A percentile compares a stretch with the other conserved stretches of the same genome.
Evolutionary conservation across 2,888 invertebrate genomes (phyloP).

Genomic region (Invenusta paracnida): DNA sequence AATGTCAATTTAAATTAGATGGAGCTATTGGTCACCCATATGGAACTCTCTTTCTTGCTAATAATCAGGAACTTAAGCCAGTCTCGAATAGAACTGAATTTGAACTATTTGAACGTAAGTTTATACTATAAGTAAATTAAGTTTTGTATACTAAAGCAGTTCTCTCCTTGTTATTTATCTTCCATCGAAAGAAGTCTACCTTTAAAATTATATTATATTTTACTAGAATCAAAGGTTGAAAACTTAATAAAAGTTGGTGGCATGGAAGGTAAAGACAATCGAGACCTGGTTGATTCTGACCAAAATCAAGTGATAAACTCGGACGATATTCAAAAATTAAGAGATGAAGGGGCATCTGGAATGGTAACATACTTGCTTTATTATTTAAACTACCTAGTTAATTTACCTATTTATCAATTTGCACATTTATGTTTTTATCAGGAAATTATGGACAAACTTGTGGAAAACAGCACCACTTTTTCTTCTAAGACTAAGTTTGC

Average conservation of each 20-base stretch:
- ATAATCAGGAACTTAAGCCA: constrained; percentile 51
- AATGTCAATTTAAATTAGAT: constrained; percentile 52
- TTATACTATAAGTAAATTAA: no score
- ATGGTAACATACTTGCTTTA: constrained; percentile 50
- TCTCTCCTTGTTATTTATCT: background rate
- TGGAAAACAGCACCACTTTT: constrained; percentile 86
- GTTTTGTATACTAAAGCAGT: background rate
- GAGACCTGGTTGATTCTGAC: background rate
- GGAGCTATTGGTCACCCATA: constrained; percentile 53
- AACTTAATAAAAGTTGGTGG: background rate
- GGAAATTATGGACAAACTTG: constrained; percentile 72
- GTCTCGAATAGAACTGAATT: constrained; percentile 34
- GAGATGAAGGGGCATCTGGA: constrained; percentile 72
- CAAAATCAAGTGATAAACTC: constrained; percentile 77
- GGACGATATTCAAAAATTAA: constrained; percentile 75
- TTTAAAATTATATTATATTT: background rate
- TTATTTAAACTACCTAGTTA: background rate
- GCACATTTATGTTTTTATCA: background rate
- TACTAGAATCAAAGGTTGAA: constrained; percentile 5
- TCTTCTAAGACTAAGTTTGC: constrained; percentile 77
- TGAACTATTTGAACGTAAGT: constrained; percentile 17
- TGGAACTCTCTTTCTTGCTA: constrained; percentile 54
- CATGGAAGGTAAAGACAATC: background rate
- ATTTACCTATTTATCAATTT: background rate
- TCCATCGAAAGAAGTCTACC: background rate